Percentiles rank a stretch among this genome's conserved stretches.
Evolutionary conservation across 1,140 invertebrate genomes (phyloP).

Genomic region (Teleopsis dalmanni): DNA sequence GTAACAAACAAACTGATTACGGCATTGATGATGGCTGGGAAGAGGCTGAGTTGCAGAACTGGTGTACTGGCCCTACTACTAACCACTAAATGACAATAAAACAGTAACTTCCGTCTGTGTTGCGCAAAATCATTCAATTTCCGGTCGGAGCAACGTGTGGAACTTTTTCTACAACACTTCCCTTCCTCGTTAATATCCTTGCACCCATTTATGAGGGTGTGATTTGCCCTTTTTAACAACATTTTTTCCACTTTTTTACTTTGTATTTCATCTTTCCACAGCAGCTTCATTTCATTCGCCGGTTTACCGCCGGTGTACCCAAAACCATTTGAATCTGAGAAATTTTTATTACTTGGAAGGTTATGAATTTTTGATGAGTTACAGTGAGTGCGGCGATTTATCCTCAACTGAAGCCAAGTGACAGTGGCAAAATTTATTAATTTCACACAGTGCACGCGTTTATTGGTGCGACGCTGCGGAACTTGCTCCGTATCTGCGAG

Average conservation of each 20-base stretch:
- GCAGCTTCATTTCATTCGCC: neutral
- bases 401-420: constrained; percentile 2
- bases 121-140: constrained; percentile 44
- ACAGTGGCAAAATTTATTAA: constrained; percentile 12
- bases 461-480: neutral
- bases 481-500: neutral
- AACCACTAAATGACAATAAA: constrained; percentile 44
- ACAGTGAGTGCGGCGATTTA: constrained; percentile 1
- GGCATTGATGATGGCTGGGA: too few species aligned
- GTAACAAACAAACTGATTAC: too few species aligned
- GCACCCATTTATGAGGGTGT: neutral
- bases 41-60: too few species aligned
- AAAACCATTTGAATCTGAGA: constrained; percentile 4
- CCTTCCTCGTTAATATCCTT: neutral
- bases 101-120: constrained; percentile 38
- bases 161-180: neutral
- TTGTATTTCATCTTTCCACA: neutral
- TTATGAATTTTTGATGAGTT: constrained; percentile 11
- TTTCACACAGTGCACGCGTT: neutral
- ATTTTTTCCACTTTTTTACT: too few species aligned
- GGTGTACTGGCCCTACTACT: too few species aligned
- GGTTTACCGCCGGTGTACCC: neutral
- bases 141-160: constrained; percentile 14
- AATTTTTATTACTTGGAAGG: constrained; percentile 7
- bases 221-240: neutral